A percentile compares a stretch with the other conserved stretches of the same genome.
These are phyloP conservation scores for Aleiodes sp. DNA, from an alignment of 1,140 invertebrate genomes.

Conservation along the genomic window DNA sequence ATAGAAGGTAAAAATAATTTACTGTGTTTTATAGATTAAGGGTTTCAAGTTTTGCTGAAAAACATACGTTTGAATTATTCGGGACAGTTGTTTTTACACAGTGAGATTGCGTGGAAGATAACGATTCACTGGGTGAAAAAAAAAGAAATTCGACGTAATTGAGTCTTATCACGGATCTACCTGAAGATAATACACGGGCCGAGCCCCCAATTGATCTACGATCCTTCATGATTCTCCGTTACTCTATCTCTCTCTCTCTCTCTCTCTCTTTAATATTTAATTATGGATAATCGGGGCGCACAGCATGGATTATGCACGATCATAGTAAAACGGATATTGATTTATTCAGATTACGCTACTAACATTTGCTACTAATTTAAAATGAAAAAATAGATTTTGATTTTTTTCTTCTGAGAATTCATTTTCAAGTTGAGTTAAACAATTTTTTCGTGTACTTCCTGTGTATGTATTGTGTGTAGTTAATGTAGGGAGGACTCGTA, in stretches of 20 bases:
- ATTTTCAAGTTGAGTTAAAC: too few species aligned
- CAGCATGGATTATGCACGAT: neutral
- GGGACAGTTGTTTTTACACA: neutral
- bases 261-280: neutral
- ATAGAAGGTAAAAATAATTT: neutral
- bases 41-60: neutral
- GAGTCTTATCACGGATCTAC: conserved; percentile 26
- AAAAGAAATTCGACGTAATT: conserved; percentile 13
- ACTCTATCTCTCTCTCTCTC: too few species aligned
- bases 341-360: neutral
- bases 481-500: too few species aligned
- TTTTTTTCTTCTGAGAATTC: too few species aligned
- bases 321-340: neutral
- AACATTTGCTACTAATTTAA: too few species aligned
- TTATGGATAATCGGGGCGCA: neutral
- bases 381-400: too few species aligned
- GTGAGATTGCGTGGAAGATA: conserved; percentile 20
- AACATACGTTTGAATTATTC: too few species aligned
- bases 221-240: too few species aligned
- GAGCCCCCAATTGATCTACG: neutral
- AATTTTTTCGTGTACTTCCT: too few species aligned
- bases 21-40: neutral
- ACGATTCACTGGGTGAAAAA: neutral
- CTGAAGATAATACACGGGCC: neutral
- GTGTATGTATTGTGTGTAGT: too few species aligned